Base-by-base conservation (phyloP, 92 coral and sea anemone species). In the Epizoanthus ramosus region DNA sequence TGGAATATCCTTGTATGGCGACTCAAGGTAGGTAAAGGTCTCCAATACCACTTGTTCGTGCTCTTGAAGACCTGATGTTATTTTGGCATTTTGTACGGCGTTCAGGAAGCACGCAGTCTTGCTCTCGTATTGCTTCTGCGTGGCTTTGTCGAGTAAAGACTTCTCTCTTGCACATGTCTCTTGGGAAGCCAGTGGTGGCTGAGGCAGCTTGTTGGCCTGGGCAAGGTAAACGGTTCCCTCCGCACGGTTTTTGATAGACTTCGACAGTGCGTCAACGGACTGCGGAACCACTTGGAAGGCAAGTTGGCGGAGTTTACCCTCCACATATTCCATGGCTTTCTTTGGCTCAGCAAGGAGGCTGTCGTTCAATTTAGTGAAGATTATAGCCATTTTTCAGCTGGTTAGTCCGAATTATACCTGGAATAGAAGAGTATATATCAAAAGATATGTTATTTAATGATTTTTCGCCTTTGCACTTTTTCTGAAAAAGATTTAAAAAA, bases 21-120 rank as follows among this genome's bases (percentile, higher is more conserved):
- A 31, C 18, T 80, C 85, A 25, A 80, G 85, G 50, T 80, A 80
- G 24, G 79, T 80, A 50, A 80, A 80, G 17, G 72, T 80, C 77
- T 66, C 63, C 45, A 60, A 17, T 39, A 65, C 74, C 79, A 80
- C 79, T 33, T 60, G 19, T 65, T 80, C 85, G 85, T 53, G 35
- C 77, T 19, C 43, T 18, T 80, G 43, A 24, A 66, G 77, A 37
- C 18, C 85, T 3, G 77, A 64, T 10, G 43, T 80, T 0, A 0
- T 17, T 79, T 74, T 74, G 28, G 59, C 73, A 3, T 24, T 80
- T 58, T 63, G 77, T 8, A 19, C 16, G 85, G 61, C 54, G 15
- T 12, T 50, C 54, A 50, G 54, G 2, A 50, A 50, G 8, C 54
- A 50, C 14, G 54, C 54, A 18, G 14, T 80, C 19, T 65, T 80